Base-by-base conservation (phyloP, 2,888 invertebrate species). In the Blastobasis adustella region DNA sequence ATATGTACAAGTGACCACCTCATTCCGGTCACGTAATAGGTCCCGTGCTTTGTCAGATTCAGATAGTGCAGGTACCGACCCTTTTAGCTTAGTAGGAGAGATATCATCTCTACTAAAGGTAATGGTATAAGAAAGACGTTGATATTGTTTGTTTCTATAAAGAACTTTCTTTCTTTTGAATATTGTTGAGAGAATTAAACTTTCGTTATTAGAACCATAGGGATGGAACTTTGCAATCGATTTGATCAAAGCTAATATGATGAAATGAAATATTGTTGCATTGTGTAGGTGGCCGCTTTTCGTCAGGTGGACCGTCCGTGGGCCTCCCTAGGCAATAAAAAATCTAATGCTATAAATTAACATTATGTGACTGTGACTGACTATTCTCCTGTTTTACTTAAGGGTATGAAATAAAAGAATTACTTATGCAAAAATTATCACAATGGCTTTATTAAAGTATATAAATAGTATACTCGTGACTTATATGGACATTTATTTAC, bases 391-490 rank as follows among this genome's bases (percentile, higher is more conserved):
- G 23, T 23, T 1, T 23, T 23, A 23, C 23, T 23, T 3, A 23
- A 23, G 23, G 23, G 23, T 23, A 23, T 23, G 61, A 70, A 81
- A 78, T 72, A 68, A 75, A 77, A 76, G 67, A 69, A 59, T 59
- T 54, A 59, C 58, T 56, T 79, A 76, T 86, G 83, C 82, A 87
- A 87, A 84, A 87, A 85, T 87, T 87, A 88, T 88, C 88, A 88
- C 88, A 88, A 88, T 88, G 85, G 85, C 86, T 88, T 88, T 88
- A 87, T 88, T 87, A 86, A 87, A 86, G 79, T 88, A 88, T 86
- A 88, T 88, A 88, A 88, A 87, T 87, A 87, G 87, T 88, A 87
- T 86, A 87, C 85, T 84, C 69, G 84, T 85, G 85, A 87, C 85
- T 87, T 86, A 80, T 80, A 84, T 86, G 80, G 80, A 87, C 86